Base-by-base conservation (phyloP, 2,888 invertebrate genomes). In the Antitype chi region DNA sequence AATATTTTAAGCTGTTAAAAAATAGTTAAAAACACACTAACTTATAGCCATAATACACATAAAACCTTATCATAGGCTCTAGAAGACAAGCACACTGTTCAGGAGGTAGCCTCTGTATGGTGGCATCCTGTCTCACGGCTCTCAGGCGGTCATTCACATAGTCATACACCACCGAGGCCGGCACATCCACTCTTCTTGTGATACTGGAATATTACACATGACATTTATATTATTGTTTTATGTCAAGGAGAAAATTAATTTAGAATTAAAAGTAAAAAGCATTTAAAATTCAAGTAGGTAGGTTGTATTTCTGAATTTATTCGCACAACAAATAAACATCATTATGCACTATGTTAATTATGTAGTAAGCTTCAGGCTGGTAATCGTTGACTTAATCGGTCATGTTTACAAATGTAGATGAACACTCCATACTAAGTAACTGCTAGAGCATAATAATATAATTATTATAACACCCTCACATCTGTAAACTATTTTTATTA, bases 91-190 rank as follows among this genome's bases (percentile, higher is more conserved):
- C 97, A 72, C 97, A 97, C 49, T 97, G 92, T 0, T 92, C 85
- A 2, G 96, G 94, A 7, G 96, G 91, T 2, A 98, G 91, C 78
- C 97, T 96, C 92, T 99, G 98, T 84, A 99, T 98, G 0, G 98
- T 97, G 94, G 98, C 97, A 90, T 99, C 99, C 92, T 98, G 98
- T 57, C 98, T 95, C 8, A 98, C 97, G 0, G 98, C 97, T 88
- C 98, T 94, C 76, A 98, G 94, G 25, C 99, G 97, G 91, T 99
- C 98, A 90, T 98, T 97, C 70, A 98, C 95, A 94, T 98, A 99
- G 92, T 98, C 98, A 90, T 98, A 98, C 64, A 97, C 94, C 1
- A 96, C 90, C 70, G 94, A 88, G 94, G 82, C 70, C 3, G 93
- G 89, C 0, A 94, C 92, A 87, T 95, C 94, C 49, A 72, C 81